Conservation (phyloP, 2,113 vertebrate species). For the Nerophis lumbriciformis region DNA sequence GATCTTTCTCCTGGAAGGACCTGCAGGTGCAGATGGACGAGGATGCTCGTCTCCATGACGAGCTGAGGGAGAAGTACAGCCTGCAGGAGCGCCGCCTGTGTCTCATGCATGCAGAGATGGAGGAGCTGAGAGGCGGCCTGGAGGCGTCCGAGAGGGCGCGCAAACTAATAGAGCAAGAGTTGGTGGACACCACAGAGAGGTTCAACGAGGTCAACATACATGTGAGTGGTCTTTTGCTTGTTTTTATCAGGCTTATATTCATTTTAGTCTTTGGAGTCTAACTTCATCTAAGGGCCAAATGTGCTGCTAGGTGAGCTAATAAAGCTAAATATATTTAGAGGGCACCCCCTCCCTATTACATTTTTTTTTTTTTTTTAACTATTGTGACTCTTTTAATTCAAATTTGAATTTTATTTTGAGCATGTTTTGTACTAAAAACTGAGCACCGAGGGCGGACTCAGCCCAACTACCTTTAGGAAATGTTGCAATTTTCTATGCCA, state of each 20-base stretch:
- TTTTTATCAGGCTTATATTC: background rate
- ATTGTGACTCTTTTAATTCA: too few species aligned
- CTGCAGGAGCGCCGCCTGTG: constrained; percentile 67
- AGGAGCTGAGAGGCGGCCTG: constrained; percentile 56
- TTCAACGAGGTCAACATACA: constrained; percentile 62
- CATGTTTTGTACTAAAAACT: too few species aligned
- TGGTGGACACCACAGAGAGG: constrained; percentile 60
- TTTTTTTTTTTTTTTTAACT: too few species aligned
- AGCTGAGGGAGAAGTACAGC: constrained; percentile 70
- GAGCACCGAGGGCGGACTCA: too few species aligned
- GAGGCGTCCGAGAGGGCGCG: constrained; percentile 62
- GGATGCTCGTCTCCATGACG: constrained; percentile 58
- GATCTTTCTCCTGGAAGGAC: constrained; percentile 45
- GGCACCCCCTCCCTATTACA: too few species aligned
- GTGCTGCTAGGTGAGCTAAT: too few species aligned
- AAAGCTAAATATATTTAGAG: too few species aligned
- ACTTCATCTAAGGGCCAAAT: too few species aligned
- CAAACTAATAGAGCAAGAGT: constrained; percentile 67
- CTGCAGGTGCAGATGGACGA: constrained; percentile 68
- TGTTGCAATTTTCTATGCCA: too few species aligned
- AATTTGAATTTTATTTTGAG: too few species aligned
- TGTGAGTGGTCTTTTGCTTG: constrained; percentile 15
- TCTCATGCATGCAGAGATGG: constrained; percentile 58
- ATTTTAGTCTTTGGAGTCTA: background rate
- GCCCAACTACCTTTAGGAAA: too few species aligned